Conservation (phyloP, 2,888 invertebrate species). For the Acronicta leporina region DNA sequence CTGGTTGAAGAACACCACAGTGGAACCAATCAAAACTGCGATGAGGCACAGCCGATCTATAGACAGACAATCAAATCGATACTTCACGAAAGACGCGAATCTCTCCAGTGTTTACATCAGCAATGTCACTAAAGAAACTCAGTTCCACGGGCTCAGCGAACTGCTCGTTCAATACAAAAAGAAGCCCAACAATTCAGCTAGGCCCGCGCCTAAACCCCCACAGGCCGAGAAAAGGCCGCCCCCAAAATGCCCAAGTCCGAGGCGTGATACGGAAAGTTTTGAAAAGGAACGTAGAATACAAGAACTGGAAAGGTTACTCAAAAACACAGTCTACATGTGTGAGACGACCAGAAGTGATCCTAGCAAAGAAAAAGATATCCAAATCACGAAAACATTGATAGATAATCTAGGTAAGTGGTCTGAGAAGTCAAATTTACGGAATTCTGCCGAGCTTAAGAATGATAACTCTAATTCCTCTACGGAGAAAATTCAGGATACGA, state of each 20-base stretch:
- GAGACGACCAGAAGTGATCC: conserved; percentile 62
- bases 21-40: conserved; percentile 60
- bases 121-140: conserved; percentile 68
- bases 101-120: conserved; percentile 65
- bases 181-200: conserved; percentile 23
- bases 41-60: conserved; percentile 65
- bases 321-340: conserved; percentile 78
- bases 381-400: conserved; percentile 74
- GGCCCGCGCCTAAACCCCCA: conserved; percentile 30
- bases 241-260: conserved; percentile 43
- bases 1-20: conserved; percentile 74
- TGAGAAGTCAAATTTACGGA: conserved; percentile 36
- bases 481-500: conserved; percentile 75
- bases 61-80: conserved; percentile 67
- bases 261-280: conserved; percentile 64
- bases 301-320: conserved; percentile 76
- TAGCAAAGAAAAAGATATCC: conserved; percentile 73
- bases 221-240: conserved; percentile 14
- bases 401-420: conserved; percentile 68
- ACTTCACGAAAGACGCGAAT: conserved; percentile 72
- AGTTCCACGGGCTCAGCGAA: conserved; percentile 64
- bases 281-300: conserved; percentile 76
- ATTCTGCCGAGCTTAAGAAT: conserved; percentile 35
- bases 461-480: conserved; percentile 69
- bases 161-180: conserved; percentile 40